Conservation (phyloP, 2,888 invertebrate genomes). For the Heliconius sara region DNA sequence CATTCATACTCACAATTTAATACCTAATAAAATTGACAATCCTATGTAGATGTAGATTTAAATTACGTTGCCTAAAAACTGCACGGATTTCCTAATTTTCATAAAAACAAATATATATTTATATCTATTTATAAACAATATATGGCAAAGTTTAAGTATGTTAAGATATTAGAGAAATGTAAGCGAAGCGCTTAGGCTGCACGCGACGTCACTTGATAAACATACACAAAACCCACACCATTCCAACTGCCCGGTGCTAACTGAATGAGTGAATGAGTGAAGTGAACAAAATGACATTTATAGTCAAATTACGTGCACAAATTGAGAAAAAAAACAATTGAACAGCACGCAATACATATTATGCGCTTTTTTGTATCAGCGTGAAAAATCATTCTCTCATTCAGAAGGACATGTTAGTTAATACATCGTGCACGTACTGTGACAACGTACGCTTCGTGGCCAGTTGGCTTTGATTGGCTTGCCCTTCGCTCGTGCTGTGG, state of each 20-base stretch:
- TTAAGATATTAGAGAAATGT: slow-evolving; percentile 44
- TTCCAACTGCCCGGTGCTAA: slow-evolving; percentile 55
- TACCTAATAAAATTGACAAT: slow-evolving; percentile 19
- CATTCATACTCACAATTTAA: slow-evolving; percentile 30
- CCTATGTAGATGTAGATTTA: slow-evolving; percentile 15
- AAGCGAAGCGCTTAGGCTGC: slow-evolving; percentile 74
- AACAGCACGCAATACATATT: not conserved
- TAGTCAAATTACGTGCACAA: slow-evolving; percentile 14
- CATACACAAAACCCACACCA: slow-evolving; percentile 70
- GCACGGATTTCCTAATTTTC: not conserved
- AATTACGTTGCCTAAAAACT: not conserved
- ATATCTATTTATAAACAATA: not conserved
- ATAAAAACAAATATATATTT: not conserved
- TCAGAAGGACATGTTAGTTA: slow-evolving; percentile 63
- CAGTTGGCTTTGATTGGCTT: slow-evolving; percentile 67
- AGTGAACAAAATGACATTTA: slow-evolving; percentile 21
- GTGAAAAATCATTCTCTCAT: slow-evolving; percentile 46
- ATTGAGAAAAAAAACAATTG: not conserved
- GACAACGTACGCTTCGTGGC: slow-evolving; percentile 74
- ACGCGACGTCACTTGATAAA: slow-evolving; percentile 59
- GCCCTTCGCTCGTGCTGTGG: slow-evolving; percentile 75
- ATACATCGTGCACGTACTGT: slow-evolving; percentile 75
- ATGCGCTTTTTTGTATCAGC: not conserved
- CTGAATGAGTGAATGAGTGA: slow-evolving; percentile 61
- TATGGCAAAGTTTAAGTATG: slow-evolving; percentile 38